Evolutionary conservation across 2,888 invertebrate species (phyloP).

Genomic region (Linyphia triangularis): DNA sequence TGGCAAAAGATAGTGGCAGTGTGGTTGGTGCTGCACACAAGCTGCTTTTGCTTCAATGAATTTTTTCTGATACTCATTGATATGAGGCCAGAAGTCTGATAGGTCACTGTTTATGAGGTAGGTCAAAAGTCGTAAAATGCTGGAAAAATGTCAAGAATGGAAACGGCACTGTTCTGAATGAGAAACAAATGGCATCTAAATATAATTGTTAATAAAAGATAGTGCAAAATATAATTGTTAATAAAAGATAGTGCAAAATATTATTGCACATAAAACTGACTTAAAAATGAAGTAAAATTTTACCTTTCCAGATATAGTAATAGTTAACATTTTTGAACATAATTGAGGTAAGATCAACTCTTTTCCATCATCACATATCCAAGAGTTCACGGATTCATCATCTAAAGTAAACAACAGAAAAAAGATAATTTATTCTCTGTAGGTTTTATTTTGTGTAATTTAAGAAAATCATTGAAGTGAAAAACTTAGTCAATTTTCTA

Average conservation of each 20-base stretch:
- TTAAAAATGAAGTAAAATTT: neutral
- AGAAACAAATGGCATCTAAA: too few species aligned
- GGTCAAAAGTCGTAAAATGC: too few species aligned
- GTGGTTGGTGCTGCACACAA: too few species aligned
- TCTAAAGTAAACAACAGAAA: neutral
- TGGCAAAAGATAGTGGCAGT: too few species aligned
- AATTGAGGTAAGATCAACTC: slow-evolving; percentile 78
- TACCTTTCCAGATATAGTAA: slow-evolving; percentile 78
- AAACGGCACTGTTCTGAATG: too few species aligned
- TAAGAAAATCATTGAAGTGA: neutral
- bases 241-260: neutral
- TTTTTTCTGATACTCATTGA: too few species aligned
- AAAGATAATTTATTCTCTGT: too few species aligned
- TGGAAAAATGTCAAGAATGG: too few species aligned
- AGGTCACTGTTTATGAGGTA: too few species aligned
- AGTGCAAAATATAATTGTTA: neutral
- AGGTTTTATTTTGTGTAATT: neutral
- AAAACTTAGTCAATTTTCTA: neutral
- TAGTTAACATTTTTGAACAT: slow-evolving; percentile 79
- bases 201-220: neutral
- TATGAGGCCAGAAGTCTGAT: too few species aligned
- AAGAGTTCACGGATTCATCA: slow-evolving; percentile 76
- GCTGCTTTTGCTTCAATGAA: too few species aligned
- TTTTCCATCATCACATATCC: slow-evolving; percentile 74
- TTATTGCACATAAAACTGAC: neutral